A percentile compares a stretch with the other conserved stretches of the same genome.
phyloP scores from a whole-genome alignment of 1,140 invertebrate genomes.

The Capitella teleta region DNA sequence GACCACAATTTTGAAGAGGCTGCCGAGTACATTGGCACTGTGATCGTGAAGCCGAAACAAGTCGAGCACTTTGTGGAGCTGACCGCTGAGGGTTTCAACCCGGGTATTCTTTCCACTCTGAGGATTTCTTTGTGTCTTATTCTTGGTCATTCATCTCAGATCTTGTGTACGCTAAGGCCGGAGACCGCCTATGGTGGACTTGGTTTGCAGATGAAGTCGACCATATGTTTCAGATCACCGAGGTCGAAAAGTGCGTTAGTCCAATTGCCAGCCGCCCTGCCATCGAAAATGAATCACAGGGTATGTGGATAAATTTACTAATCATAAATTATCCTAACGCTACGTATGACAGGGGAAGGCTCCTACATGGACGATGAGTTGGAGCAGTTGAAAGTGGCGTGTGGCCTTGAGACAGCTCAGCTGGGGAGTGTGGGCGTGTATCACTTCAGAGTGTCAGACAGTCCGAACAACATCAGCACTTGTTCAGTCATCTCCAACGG shows the following conservation, averaged over 20 bases:
- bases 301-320: neutral
- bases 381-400: constrained; percentile 19
- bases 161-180: constrained; percentile 26
- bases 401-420: constrained; percentile 24
- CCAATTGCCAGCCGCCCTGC: constrained; percentile 11
- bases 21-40: constrained; percentile 39
- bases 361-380: constrained; percentile 25
- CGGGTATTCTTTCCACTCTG: too few species aligned
- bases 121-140: neutral
- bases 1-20: constrained; percentile 38
- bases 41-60: constrained; percentile 40
- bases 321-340: neutral
- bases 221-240: constrained; percentile 21
- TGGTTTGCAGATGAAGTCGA: constrained; percentile 27
- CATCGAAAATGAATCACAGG: constrained; percentile 5
- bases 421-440: constrained; percentile 33
- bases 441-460: constrained; percentile 27
- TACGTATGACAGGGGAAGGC: constrained; percentile 2
- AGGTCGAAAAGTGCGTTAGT: constrained; percentile 29
- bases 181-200: constrained; percentile 38
- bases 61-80: constrained; percentile 33
- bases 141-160: constrained; percentile 18
- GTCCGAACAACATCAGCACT: constrained; percentile 20
- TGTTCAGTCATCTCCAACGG: constrained; percentile 34
- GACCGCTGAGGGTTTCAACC: constrained; percentile 28